phyloP scores from a whole-genome alignment of 2,797 vertebrate genomes.

The Pangasius krempfi region DNA sequence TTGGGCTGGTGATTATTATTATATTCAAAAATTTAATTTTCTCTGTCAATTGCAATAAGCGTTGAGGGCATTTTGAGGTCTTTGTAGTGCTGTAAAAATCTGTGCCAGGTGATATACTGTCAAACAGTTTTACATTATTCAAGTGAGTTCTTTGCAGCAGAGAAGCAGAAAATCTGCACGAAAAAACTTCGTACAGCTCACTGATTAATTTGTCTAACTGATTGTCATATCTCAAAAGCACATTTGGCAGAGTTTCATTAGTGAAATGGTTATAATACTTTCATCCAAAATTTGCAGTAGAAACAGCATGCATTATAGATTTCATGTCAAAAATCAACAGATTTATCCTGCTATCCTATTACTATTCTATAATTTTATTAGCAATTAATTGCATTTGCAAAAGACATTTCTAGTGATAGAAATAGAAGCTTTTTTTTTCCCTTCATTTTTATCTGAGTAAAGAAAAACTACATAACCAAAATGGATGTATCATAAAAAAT shows the following conservation, averaged over 20 bases:
- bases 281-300: neutral
- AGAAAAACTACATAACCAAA: neutral
- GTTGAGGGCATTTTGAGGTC: neutral
- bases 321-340: neutral
- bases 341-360: neutral
- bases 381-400: neutral
- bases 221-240: neutral
- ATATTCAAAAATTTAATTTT: conserved; percentile 3
- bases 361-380: neutral
- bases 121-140: neutral
- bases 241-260: neutral
- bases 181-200: neutral
- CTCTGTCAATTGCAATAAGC: neutral
- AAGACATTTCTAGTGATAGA: neutral
- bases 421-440: neutral
- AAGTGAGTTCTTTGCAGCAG: neutral
- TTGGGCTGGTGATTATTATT: neutral
- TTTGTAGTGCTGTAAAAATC: neutral
- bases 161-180: neutral
- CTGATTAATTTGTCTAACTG: conserved; percentile 24
- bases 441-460: neutral
- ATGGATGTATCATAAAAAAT: neutral
- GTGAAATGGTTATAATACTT: conserved; percentile 1
- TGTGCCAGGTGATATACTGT: neutral
- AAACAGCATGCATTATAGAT: conserved; percentile 4